Base-by-base conservation (phyloP, 37 sponge, comb jelly and placozoan genomes). In the Halisarca cf. caerulea region DNA sequence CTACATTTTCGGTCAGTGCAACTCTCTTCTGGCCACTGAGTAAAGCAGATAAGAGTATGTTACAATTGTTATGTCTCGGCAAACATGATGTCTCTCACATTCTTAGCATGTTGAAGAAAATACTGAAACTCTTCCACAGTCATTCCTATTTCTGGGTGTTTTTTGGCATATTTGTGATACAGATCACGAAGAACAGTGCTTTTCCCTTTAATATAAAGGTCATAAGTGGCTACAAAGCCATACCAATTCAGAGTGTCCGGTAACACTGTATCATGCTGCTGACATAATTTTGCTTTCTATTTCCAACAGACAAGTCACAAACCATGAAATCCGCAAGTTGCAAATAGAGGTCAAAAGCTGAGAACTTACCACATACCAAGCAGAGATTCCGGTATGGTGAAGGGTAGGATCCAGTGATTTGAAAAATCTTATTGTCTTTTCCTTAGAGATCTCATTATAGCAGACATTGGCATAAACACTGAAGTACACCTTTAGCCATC, bases 161-260 rank as follows among this genome's bases (percentile, higher is more conserved):
- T 44, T 39, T 45, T 54, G 5, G 91, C 85, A 70, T 90, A 93
- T 42, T 81, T 2, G 4, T 18, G 61, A 59, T 87, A 93, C 11
- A 93, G 20, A n/a, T 24, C 53, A 30, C 66, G 21, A 66, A 93
- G 75, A 90, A 89, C 77, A 8, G 55, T 18, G 4, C 45, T n/a
- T 1, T 40, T 5, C 64, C 7, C 15, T n/a, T 20, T 6, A 62
- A 62, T 62, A 15, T 28, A 62, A 4, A 62, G 25, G 42, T 90
- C 81, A 47, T 84, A 88, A 23, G 88, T n/a, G 35, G 87, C 68
- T 0, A 78, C 68, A 59, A 93, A 90, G 23, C 94, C 94, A 39
- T 93, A 88, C 94, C 94, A 93, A 36, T 57, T 74, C 32, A 93
- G 82, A 6, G 91, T 74, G 14, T 81, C 51, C 0, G 66, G 17